phyloP scores from a whole-genome alignment of 2,888 invertebrate species.

The Drosophila heteroneura region DNA sequence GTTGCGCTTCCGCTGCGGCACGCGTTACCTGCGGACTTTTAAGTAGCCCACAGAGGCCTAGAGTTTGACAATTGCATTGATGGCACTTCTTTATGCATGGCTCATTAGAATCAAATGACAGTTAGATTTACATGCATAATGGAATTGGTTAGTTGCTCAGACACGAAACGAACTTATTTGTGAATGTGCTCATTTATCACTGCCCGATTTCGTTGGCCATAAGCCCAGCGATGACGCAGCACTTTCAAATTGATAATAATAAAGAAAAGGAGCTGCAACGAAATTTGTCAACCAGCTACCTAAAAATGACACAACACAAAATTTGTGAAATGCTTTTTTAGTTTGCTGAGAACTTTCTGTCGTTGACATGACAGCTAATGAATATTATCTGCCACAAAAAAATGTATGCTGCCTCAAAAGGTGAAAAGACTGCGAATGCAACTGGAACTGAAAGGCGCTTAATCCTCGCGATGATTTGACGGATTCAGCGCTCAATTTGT shows the following conservation, averaged over 20 bases:
- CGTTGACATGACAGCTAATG: conserved; percentile 47
- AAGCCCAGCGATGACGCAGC: conserved; percentile 45
- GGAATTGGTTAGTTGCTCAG: conserved; percentile 1
- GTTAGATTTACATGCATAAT: conserved; percentile 20
- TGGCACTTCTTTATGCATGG: conserved; percentile 6
- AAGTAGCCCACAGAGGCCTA: conserved; percentile 13
- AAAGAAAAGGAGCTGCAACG: conserved; percentile 13
- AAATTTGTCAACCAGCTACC: conserved; percentile 63
- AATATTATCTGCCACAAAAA: conserved; percentile 39
- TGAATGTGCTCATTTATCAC: conserved; percentile 50
- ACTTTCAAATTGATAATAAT: conserved; percentile 37
- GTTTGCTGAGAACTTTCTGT: conserved; percentile 48
- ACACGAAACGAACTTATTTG: background rate
- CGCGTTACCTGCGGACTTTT: conserved; percentile 31
- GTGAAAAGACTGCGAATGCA: conserved; percentile 1
- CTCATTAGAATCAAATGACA: conserved; percentile 32
- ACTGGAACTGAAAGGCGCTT: conserved; percentile 42
- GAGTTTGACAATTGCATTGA: conserved; percentile 37
- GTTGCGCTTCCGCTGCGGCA: conserved; percentile 33
- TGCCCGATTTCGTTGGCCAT: conserved; percentile 47
- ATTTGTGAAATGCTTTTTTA: conserved; percentile 36
- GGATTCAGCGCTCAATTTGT: conserved; percentile 63
- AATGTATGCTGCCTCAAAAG: conserved; percentile 26
- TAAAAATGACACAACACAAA: conserved; percentile 73
- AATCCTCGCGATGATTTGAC: conserved; percentile 75